Percentiles rank a stretch among this genome's conserved stretches.
phyloP scores from a whole-genome alignment of 37 sponge, comb jelly and placozoan genomes.

The Mnemiopsis leidyi region DNA sequence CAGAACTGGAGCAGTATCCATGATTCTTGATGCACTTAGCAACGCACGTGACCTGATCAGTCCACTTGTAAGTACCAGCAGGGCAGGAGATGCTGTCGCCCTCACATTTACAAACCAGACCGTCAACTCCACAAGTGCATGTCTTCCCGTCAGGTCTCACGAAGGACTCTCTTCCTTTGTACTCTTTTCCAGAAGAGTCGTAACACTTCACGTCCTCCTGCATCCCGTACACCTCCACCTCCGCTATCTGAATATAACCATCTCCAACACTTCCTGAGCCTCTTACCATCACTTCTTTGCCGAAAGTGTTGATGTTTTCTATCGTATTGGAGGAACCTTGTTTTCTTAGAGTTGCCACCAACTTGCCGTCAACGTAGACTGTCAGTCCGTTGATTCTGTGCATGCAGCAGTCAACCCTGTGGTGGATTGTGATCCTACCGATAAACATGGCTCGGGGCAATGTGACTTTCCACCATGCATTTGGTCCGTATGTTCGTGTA shows the following conservation, averaged over 20 bases:
- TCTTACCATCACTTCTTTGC: neutral
- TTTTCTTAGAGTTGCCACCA: too few species aligned
- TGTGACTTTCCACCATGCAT: neutral
- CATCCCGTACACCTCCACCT: constrained; percentile 4
- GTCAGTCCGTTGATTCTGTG: neutral
- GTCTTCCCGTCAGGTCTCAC: neutral
- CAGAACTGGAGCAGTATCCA: constrained; percentile 4
- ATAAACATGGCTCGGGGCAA: neutral
- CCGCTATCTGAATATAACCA: neutral
- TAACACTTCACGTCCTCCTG: neutral
- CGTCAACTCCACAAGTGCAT: neutral
- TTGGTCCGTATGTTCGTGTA: neutral
- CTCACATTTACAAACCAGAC: neutral
- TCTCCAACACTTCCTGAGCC: neutral
- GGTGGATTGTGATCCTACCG: neutral
- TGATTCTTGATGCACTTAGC: neutral
- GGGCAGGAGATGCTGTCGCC: too few species aligned
- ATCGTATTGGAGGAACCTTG: too few species aligned
- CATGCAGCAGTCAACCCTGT: neutral
- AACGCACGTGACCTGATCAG: constrained; percentile 19
- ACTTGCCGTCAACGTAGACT: neutral
- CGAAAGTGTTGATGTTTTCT: neutral
- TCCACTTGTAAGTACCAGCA: neutral
- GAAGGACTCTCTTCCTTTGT: neutral
- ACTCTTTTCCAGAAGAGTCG: neutral